Percentiles rank a stretch among this genome's conserved stretches.
These are phyloP conservation scores for Alloscopus bannaensis DNA, from an alignment of 2,888 invertebrate species.

Conservation along the genomic window DNA sequence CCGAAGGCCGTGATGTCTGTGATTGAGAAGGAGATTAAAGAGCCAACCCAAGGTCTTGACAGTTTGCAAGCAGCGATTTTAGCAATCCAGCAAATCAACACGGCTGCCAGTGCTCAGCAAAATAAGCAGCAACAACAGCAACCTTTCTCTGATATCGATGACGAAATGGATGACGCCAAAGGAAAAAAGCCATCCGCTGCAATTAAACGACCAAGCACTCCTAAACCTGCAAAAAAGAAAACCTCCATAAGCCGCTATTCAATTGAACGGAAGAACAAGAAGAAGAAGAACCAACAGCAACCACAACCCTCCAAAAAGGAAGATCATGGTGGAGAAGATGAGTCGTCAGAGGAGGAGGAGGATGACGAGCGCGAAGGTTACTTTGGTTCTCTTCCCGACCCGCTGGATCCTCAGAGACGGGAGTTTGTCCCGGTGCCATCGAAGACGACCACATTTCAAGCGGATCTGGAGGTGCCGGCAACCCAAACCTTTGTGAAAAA, in stretches of 20 bases:
- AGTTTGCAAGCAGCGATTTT: slow-evolving; percentile 63
- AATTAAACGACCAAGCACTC: neutral
- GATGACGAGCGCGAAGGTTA: slow-evolving; percentile 20
- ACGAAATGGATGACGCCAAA: neutral
- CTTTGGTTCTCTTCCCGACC: slow-evolving; percentile 17
- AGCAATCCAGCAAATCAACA: slow-evolving; percentile 63
- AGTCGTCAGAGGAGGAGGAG: slow-evolving; percentile 39
- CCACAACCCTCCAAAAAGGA: slow-evolving; percentile 13
- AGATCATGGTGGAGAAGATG: slow-evolving; percentile 43
- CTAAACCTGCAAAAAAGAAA: slow-evolving; percentile 10
- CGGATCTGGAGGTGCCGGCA: slow-evolving; percentile 28
- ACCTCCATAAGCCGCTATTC: neutral
- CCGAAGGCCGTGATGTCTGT: neutral
- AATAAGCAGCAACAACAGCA: neutral
- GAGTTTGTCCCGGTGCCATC: slow-evolving; percentile 34
- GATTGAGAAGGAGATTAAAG: slow-evolving; percentile 24
- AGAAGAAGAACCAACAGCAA: neutral
- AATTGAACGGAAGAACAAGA: slow-evolving; percentile 12
- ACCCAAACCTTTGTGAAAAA: slow-evolving; percentile 48
- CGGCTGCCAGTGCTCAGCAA: slow-evolving; percentile 19
- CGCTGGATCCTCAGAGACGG: slow-evolving; percentile 27
- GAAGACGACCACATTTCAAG: slow-evolving; percentile 24
- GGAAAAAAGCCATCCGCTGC: neutral
- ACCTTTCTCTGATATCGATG: neutral
- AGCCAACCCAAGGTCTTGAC: slow-evolving; percentile 31